phyloP scores from a whole-genome alignment of 1,140 invertebrate genomes.

The Sminthurinus signatus region DNA sequence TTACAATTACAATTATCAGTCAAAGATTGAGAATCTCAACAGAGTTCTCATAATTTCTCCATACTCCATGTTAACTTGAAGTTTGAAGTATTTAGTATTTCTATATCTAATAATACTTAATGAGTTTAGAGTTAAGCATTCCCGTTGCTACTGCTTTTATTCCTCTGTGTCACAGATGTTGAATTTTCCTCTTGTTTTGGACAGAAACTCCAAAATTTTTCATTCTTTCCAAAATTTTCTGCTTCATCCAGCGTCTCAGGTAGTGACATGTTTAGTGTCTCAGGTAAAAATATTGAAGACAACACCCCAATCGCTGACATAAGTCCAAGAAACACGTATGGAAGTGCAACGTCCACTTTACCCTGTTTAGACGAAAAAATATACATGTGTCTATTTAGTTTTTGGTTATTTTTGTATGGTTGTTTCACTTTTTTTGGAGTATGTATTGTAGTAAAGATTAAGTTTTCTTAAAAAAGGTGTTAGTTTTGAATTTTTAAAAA shows the following conservation, averaged over 20 bases:
- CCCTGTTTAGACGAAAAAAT: conserved; percentile 28
- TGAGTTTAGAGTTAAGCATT: no score
- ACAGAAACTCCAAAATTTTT: conserved; percentile 43
- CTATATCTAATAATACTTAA: no score
- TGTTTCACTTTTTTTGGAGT: neutral
- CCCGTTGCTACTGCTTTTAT: no score
- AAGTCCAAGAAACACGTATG: conserved; percentile 42
- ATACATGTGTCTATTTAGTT: neutral
- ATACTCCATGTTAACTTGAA: no score
- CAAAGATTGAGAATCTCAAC: no score
- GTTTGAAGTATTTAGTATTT: no score
- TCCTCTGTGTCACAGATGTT: no score
- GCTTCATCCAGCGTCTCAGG: conserved; percentile 46
- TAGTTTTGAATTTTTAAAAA: neutral
- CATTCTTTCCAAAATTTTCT: conserved; percentile 45
- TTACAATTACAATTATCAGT: no score
- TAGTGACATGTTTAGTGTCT: conserved; percentile 42
- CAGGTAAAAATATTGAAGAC: conserved; percentile 44
- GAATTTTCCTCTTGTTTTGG: conserved; percentile 2
- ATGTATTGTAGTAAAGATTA: neutral
- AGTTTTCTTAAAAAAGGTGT: neutral
- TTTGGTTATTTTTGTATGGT: neutral
- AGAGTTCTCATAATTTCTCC: no score
- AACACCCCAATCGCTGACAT: conserved; percentile 42
- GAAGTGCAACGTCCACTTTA: conserved; percentile 34